These are phyloP conservation scores for Heptranchias perlo DNA, from an alignment of 2,113 vertebrate species.

Conservation along the genomic window DNA sequence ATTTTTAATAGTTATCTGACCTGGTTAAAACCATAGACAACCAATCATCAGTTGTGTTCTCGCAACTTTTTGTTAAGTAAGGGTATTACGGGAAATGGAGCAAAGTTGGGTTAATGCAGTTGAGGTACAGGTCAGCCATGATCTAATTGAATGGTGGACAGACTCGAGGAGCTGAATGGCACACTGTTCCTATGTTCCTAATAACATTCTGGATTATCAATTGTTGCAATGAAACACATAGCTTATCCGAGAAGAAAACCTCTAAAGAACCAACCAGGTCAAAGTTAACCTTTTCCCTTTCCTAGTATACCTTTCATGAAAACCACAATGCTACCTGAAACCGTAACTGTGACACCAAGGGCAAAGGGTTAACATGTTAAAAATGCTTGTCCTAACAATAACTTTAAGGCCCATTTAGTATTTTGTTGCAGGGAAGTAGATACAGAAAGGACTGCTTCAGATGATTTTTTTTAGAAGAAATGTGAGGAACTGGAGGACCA, in stretches of 20 bases:
- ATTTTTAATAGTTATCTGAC: not conserved
- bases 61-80: not conserved
- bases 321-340: not conserved
- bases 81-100: not conserved
- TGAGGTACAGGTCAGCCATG: not conserved
- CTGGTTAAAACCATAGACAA: not conserved
- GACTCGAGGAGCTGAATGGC: not conserved
- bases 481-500: conserved; percentile 39
- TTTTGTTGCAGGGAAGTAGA: not conserved
- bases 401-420: not conserved
- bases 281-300: not conserved
- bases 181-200: not conserved
- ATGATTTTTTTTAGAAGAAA: conserved; percentile 9
- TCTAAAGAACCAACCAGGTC: not conserved
- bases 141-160: not conserved
- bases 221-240: not conserved
- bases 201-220: not conserved
- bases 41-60: not conserved
- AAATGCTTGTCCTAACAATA: not conserved
- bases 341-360: not conserved
- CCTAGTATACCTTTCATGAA: not conserved
- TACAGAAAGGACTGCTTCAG: not conserved
- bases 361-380: not conserved
- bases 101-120: too few species aligned
- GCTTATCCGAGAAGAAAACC: not conserved